Evolutionary conservation across 2,888 invertebrate species (phyloP).

Genomic region (Thera britannica): DNA sequence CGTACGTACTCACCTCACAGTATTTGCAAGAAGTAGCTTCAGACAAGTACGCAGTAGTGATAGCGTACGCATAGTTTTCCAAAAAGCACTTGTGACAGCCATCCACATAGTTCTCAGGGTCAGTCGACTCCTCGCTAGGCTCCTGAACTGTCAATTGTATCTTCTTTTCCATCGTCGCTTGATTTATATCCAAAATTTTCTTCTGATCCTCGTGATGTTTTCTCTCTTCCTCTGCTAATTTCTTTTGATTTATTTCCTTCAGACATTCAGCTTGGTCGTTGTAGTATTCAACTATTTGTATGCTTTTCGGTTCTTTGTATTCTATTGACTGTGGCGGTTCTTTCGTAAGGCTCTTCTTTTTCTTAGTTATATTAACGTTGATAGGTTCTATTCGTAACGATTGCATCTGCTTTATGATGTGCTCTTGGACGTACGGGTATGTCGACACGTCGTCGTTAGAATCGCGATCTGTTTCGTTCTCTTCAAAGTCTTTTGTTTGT

Average conservation of each 20-base stretch:
- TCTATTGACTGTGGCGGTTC: conserved; percentile 57
- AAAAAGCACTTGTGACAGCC: conserved; percentile 82
- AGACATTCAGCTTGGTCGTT: conserved; percentile 87
- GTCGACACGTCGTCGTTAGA: conserved; percentile 61
- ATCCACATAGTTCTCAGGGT: conserved; percentile 68
- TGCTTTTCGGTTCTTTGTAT: conserved; percentile 44
- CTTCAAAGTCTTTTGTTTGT: conserved; percentile 61
- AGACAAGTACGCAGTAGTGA: conserved; percentile 76
- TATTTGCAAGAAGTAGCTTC: conserved; percentile 77
- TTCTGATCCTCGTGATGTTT: conserved; percentile 71
- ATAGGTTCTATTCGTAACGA: conserved; percentile 77
- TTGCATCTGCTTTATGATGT: conserved; percentile 81
- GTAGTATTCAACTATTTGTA: conserved; percentile 84
- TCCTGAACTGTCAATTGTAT: conserved; percentile 60
- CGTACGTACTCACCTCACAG: conserved; percentile 65
- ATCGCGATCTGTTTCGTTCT: conserved; percentile 71
- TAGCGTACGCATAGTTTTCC: conserved; percentile 78
- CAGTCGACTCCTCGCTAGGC: conserved; percentile 77
- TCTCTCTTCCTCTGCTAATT: conserved; percentile 68
- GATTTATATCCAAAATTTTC: conserved; percentile 65
- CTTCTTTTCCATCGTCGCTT: conserved; percentile 67
- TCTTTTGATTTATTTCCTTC: conserved; percentile 76
- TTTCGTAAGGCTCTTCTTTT: conserved; percentile 72
- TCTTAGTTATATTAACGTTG: conserved; percentile 69
- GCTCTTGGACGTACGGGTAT: conserved; percentile 76